phyloP scores from a whole-genome alignment of 2,888 invertebrate species.

The Metalampra italica region DNA sequence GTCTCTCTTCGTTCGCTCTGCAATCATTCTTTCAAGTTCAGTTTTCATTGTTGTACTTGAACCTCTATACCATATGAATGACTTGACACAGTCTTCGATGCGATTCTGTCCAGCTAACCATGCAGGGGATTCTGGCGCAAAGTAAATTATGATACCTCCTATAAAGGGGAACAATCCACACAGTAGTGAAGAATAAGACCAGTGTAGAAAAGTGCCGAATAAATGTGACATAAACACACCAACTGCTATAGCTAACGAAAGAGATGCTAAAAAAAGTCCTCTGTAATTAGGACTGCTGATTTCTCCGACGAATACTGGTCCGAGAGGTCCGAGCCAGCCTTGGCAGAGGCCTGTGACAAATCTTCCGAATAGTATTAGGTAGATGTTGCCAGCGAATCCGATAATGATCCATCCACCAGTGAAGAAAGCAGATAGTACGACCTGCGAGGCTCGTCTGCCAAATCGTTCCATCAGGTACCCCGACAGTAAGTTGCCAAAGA shows the following conservation, averaged over 20 bases:
- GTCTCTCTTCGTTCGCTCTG: constrained; percentile 51
- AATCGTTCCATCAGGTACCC: constrained; percentile 79
- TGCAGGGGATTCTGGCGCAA: constrained; percentile 83
- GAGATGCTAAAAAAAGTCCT: constrained; percentile 80
- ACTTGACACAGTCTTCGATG: constrained; percentile 75
- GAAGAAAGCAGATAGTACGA: constrained; percentile 73
- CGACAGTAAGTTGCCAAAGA: constrained; percentile 79
- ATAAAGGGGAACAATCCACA: constrained; percentile 74
- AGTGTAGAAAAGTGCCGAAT: constrained; percentile 81
- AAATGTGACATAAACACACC: constrained; percentile 83
- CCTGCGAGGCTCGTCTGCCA: constrained; percentile 77
- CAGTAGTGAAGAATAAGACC: constrained; percentile 78
- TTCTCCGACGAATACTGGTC: constrained; percentile 80
- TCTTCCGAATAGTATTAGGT: constrained; percentile 72
- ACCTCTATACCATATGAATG: constrained; percentile 81
- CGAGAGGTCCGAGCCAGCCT: constrained; percentile 78
- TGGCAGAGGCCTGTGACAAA: constrained; percentile 77
- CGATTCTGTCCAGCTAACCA: constrained; percentile 82
- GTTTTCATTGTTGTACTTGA: constrained; percentile 56
- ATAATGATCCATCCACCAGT: constrained; percentile 79
- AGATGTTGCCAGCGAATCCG: constrained; percentile 67
- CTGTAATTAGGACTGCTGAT: constrained; percentile 79
- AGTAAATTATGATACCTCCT: constrained; percentile 72
- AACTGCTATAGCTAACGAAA: constrained; percentile 80
- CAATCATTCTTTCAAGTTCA: constrained; percentile 72